Evolutionary conservation across 2,797 vertebrate genomes (phyloP), one percentile per base, ranked within the genome.

Genomic region (Gymnoscopelus microlampas): DNA sequence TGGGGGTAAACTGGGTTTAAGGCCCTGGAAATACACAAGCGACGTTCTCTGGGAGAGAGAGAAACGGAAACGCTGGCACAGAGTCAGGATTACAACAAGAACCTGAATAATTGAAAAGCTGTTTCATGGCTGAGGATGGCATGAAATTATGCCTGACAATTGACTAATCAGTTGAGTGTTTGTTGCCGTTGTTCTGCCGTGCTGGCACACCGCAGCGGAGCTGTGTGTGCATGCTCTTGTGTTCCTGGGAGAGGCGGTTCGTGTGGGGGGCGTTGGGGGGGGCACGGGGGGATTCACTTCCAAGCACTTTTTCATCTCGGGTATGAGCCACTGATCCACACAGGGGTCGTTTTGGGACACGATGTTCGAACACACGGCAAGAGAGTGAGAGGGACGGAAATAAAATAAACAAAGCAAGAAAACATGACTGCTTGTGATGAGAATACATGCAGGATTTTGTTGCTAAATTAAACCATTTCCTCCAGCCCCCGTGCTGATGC

Each of bases 321-420:
- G 60, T 9, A 7, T 39, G 19, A 60, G 62, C 51, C 63, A 50
- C 14, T 80, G 29, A 66, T n/a, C 56, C 32, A 32, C 62, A 73
- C 44, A 73, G 65, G n/a, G 39, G 5, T 44, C 39, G 19, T n/a
- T 19, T 29, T 66, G 44, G 23, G 57, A 73, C 32, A 5, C 44
- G 24, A 12, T 74, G 35, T 66, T 66, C 70, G 73, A 29, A 59
- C 54, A 56, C 54, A 53, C 54, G 11, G 32, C 7, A 39, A 13
- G 47, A 1, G 15, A 64, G 47, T 2, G 15, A 64, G 11, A 7
- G 60, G 6, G 26, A 26, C 39, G 5, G 2, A 26, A 60, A 14
- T 4, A 14, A 12, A 57, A 63, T 59, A 64, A 55, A 5, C 5
- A 59, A 64, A 55, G 5, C 3, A 58, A 39, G 9, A 29, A 35